These are phyloP conservation scores for Orbicella faveolata DNA, from an alignment of 64 coral and sea anemone species.

Conservation along the genomic window DNA sequence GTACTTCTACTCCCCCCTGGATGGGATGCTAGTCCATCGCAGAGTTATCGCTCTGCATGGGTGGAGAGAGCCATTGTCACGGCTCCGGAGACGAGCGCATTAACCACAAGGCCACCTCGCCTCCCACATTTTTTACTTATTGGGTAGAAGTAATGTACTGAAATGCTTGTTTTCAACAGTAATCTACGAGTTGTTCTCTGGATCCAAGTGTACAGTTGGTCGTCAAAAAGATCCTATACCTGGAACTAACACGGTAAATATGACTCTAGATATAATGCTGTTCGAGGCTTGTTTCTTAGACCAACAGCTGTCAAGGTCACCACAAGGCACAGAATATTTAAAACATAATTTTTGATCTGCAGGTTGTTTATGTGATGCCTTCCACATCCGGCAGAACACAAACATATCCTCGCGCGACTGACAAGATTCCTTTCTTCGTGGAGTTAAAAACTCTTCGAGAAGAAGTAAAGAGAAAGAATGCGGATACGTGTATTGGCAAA, in stretches of 20 bases:
- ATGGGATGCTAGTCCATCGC: too few relatives aligned
- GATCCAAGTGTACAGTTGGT: conserved; percentile 83
- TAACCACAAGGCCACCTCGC: too few relatives aligned
- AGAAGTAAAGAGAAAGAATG: neutral
- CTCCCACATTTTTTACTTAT: too few relatives aligned
- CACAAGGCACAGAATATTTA: too few relatives aligned
- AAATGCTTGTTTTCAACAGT: conserved; percentile 24
- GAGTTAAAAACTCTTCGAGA: conserved; percentile 86
- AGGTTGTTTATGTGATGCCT: conserved; percentile 97
- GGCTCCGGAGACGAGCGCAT: too few relatives aligned
- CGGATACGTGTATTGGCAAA: neutral
- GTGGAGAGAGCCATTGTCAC: too few relatives aligned
- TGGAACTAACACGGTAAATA: conserved; percentile 74
- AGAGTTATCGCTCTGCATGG: too few relatives aligned
- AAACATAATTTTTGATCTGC: neutral
- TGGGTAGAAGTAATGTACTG: neutral
- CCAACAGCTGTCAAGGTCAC: too few relatives aligned
- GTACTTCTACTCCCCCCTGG: too few relatives aligned
- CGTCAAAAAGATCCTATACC: conserved; percentile 68
- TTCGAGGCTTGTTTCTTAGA: too few relatives aligned
- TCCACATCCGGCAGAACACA: conserved; percentile 93
- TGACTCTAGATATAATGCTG: too few relatives aligned
- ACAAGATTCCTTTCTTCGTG: conserved; percentile 84
- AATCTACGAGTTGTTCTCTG: conserved; percentile 93
- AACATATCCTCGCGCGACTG: conserved; percentile 83